Conservation (phyloP, 2,113 vertebrate species). For the Ceyx melanurus region DNA sequence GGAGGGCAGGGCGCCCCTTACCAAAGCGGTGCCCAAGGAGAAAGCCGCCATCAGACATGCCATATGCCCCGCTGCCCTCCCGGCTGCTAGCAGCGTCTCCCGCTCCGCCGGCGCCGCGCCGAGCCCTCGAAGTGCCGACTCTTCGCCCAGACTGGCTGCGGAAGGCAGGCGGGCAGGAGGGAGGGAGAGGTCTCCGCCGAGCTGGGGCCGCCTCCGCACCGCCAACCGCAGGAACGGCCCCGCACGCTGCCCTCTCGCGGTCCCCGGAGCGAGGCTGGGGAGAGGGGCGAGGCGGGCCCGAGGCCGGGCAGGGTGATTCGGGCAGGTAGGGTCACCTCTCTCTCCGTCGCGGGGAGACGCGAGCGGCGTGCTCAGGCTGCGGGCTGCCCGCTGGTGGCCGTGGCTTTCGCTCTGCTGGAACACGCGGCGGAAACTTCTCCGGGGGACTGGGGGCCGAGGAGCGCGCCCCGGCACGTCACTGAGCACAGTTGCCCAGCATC, state of each 20-base stretch:
- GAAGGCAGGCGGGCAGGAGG: background rate
- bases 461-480: rapidly evolving
- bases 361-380: too few relatives aligned
- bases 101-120: background rate
- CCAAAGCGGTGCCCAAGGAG: conserved; percentile 74
- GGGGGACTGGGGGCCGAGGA: rapidly evolving
- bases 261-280: background rate
- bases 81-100: background rate
- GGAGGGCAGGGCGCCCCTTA: conserved; percentile 44
- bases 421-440: background rate
- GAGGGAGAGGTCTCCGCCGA: background rate
- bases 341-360: too few relatives aligned
- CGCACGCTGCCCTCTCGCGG: background rate
- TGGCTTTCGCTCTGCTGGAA: background rate
- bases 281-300: rapidly evolving
- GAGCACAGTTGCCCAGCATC: rapidly evolving
- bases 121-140: background rate
- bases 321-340: too few relatives aligned
- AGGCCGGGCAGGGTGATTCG: too few relatives aligned
- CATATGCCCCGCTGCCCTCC: conserved; percentile 68
- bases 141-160: background rate
- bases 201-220: background rate
- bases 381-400: background rate
- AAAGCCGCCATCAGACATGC: conserved; percentile 81
- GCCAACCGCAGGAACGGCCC: background rate